Conservation (phyloP, 2,113 vertebrate species). For the Acrocephalus kingi region DNA sequence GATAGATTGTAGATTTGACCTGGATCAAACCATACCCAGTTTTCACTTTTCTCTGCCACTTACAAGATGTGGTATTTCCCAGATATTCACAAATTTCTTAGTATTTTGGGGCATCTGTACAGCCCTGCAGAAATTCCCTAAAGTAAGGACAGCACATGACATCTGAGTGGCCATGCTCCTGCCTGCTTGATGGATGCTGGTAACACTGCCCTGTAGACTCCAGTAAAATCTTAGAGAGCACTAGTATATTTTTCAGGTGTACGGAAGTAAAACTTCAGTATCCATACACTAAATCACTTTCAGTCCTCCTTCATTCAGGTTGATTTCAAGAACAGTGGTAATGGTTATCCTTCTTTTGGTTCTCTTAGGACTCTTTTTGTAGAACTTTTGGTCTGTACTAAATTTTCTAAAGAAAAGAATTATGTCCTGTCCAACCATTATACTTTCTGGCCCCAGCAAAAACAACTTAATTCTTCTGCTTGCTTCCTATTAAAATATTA, state of each 20-base stretch:
- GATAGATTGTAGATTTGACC: background rate
- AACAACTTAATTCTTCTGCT: background rate
- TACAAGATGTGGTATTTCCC: accelerated
- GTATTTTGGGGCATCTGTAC: background rate
- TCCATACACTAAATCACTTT: background rate
- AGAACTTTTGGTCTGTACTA: background rate
- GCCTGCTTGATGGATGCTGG: background rate
- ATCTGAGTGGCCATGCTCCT: background rate
- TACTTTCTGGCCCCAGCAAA: background rate
- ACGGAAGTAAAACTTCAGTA: background rate
- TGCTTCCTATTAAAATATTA: background rate
- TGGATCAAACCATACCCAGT: accelerated
- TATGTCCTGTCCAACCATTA: background rate
- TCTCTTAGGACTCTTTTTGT: background rate
- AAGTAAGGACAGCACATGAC: background rate
- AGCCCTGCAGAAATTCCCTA: background rate
- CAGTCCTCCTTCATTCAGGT: background rate
- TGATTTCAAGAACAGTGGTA: background rate
- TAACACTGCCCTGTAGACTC: background rate
- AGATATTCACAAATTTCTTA: background rate
- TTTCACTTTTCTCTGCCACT: background rate
- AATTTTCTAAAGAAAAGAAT: background rate
- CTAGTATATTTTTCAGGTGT: background rate
- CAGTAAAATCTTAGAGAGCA: background rate
- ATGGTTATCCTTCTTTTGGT: background rate